A percentile compares a stretch with the other conserved stretches of the same genome.
phyloP scores from a whole-genome alignment of 2,888 invertebrate species.

The Agonopterix subpropinquella region DNA sequence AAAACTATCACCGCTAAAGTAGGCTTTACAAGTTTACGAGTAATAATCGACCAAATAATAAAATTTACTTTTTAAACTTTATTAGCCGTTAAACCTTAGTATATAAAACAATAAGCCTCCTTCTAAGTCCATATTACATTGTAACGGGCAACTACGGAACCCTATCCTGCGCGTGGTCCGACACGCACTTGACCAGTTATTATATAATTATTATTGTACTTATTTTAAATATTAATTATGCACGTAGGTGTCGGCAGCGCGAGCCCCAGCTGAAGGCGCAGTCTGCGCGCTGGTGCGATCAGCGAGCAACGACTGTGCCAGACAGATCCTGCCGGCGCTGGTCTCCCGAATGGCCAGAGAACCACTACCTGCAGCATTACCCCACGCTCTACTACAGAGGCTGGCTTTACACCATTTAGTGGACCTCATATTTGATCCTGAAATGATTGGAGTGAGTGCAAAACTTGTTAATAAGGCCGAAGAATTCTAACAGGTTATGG shows the following conservation, averaged over 20 bases:
- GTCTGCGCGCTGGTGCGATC: slow-evolving; percentile 61
- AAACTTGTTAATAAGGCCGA: no score
- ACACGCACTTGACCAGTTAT: no score
- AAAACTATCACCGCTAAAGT: no score
- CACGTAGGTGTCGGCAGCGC: slow-evolving; percentile 52
- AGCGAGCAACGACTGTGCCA: slow-evolving; percentile 47
- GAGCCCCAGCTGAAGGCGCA: slow-evolving; percentile 64
- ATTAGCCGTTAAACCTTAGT: no score
- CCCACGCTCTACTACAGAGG: slow-evolving; percentile 60
- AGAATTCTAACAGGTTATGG: background rate
- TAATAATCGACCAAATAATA: no score
- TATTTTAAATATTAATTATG: background rate
- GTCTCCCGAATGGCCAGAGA: slow-evolving; percentile 67
- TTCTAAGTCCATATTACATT: no score
- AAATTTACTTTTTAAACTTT: no score
- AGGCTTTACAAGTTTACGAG: no score
- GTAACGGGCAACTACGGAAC: no score
- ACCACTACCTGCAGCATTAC: slow-evolving; percentile 66
- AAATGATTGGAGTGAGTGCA: slow-evolving; percentile 49
- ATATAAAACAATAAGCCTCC: no score
- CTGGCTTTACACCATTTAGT: slow-evolving; percentile 58
- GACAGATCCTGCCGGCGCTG: slow-evolving; percentile 54
- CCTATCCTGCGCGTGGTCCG: no score
- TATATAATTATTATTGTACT: background rate
- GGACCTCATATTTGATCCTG: slow-evolving; percentile 58